Conservation (phyloP, 2,113 vertebrate genomes). For the Pitta sordida region DNA sequence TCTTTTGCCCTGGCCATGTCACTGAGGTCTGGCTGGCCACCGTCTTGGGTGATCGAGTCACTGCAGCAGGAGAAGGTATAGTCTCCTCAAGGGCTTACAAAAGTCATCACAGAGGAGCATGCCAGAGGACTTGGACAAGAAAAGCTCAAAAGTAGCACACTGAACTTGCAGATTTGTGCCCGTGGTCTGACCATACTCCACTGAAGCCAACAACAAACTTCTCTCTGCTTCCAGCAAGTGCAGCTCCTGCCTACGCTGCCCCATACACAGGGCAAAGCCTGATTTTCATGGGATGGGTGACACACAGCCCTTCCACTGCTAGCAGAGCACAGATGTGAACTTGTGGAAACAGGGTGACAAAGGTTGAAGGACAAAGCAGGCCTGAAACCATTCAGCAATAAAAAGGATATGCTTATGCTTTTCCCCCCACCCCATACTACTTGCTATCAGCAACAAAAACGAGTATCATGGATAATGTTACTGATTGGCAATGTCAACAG, state of each 20-base stretch:
- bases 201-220: not conserved
- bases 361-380: not conserved
- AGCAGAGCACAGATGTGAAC: not conserved
- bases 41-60: fast-evolving
- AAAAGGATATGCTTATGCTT: not conserved
- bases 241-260: fast-evolving
- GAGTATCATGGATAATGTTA: slow-evolving; percentile 40
- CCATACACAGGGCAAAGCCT: not conserved
- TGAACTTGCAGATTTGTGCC: not conserved
- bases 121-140: not conserved
- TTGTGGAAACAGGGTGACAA: not conserved
- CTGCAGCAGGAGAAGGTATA: not conserved
- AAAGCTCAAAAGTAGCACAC: not conserved
- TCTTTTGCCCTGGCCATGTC: not conserved
- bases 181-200: not conserved
- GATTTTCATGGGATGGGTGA: fast-evolving
- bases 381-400: not conserved
- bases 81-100: not conserved
- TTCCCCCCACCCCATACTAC: not conserved
- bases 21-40: not conserved
- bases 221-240: not conserved
- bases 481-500: slow-evolving; percentile 40
- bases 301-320: not conserved
- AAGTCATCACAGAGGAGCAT: not conserved
- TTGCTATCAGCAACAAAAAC: slow-evolving; percentile 36